phyloP scores from a whole-genome alignment of 2,113 vertebrate genomes.

The Thamnophis sirtalis region DNA sequence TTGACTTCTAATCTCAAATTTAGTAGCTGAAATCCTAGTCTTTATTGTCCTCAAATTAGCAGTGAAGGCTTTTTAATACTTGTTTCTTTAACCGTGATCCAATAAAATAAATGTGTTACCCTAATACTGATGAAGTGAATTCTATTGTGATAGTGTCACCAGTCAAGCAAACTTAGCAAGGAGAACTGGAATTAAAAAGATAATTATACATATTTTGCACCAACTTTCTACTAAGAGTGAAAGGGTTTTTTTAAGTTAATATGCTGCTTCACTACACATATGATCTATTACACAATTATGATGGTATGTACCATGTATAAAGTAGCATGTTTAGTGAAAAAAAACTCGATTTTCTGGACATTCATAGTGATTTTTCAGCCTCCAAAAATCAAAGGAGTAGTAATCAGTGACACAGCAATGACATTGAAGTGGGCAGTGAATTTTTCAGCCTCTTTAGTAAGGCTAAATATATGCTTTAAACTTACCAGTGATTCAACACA shows the following conservation, averaged over 20 bases:
- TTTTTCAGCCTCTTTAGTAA: not conserved
- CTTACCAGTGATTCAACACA: not conserved
- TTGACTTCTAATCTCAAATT: conserved; percentile 48
- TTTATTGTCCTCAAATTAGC: conserved; percentile 24
- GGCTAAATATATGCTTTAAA: not conserved
- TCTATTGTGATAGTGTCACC: not conserved
- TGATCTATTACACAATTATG: not conserved
- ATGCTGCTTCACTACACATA: not conserved
- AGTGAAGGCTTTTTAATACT: not conserved
- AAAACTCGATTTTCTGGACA: not conserved
- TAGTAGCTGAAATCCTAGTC: conserved; percentile 43
- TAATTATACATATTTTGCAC: not conserved
- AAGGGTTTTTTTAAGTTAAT: not conserved
- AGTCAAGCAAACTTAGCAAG: not conserved
- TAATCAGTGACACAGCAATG: not conserved
- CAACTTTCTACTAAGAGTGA: not conserved
- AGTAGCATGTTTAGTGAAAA: not conserved
- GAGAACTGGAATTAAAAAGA: not conserved
- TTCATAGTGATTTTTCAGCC: not conserved
- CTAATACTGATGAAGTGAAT: not conserved
- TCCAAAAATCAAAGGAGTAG: not conserved
- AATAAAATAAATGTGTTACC: not conserved
- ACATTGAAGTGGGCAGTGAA: not conserved
- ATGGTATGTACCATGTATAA: not conserved
- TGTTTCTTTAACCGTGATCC: not conserved